Conservation (phyloP, 2,113 vertebrate genomes). For the Pluvianellus socialis region DNA sequence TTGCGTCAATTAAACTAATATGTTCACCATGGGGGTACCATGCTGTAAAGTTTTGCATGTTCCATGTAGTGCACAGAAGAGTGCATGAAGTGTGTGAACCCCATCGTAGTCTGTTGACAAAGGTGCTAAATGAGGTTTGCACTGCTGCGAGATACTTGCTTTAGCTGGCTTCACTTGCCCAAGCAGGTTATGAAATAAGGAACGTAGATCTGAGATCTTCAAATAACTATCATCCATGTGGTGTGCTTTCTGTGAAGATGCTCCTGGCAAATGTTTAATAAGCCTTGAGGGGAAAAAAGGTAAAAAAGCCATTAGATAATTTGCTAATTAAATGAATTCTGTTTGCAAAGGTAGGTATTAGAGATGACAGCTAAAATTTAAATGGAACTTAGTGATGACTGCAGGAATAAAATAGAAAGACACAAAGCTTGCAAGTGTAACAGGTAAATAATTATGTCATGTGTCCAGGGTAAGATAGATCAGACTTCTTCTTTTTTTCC, state of each 20-base stretch:
- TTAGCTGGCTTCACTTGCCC: background rate
- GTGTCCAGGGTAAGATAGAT: background rate
- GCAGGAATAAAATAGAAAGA: background rate
- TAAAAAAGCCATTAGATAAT: background rate
- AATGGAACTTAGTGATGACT: background rate
- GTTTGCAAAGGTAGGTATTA: conserved; percentile 23
- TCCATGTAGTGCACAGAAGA: background rate
- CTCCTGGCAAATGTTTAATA: conserved; percentile 5
- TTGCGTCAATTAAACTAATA: background rate
- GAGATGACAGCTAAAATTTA: background rate
- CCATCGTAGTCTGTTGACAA: background rate
- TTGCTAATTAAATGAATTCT: conserved; percentile 25
- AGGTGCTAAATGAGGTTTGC: background rate
- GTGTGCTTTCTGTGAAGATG: background rate
- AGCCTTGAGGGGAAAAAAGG: background rate
- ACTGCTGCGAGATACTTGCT: background rate
- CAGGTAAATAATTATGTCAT: background rate
- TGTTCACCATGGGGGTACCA: background rate
- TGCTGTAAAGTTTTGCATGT: background rate
- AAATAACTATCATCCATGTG: background rate
- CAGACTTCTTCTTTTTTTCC: background rate
- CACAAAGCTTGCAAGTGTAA: background rate
- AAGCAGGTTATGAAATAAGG: background rate
- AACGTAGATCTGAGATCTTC: background rate
- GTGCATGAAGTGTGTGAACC: background rate